Evolutionary conservation across 2,113 vertebrate genomes (phyloP).

Genomic region (Myotis yumanensis): DNA sequence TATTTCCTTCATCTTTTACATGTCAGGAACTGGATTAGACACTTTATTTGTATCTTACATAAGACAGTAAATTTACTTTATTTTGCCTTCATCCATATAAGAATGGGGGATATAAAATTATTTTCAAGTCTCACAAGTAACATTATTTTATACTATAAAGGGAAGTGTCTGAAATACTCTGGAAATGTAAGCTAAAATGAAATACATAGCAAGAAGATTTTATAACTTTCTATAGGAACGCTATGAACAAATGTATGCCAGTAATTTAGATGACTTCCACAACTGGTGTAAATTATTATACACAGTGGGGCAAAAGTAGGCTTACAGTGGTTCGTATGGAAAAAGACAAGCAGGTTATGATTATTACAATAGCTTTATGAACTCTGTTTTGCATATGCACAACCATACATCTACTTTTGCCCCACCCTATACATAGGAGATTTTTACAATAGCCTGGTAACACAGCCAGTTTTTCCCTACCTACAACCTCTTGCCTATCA

Average conservation of each 20-base stretch:
- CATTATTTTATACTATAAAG: background rate
- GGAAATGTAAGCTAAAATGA: background rate
- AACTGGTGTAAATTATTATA: accelerated
- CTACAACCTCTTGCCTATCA: background rate
- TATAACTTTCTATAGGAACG: background rate
- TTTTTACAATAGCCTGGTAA: background rate
- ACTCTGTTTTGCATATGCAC: background rate
- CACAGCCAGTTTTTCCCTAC: background rate
- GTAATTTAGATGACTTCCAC: background rate
- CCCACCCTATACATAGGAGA: background rate
- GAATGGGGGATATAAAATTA: background rate
- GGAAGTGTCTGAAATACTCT: background rate
- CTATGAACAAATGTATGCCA: background rate
- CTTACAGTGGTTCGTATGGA: background rate
- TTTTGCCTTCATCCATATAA: background rate
- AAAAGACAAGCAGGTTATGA: too few relatives aligned
- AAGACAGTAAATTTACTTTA: background rate
- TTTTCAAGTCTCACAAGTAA: background rate
- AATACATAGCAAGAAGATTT: background rate
- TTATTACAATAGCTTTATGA: too few relatives aligned
- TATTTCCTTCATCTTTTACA: background rate
- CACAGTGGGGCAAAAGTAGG: background rate
- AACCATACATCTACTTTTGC: background rate
- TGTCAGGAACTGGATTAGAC: background rate
- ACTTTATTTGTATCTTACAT: background rate